These are phyloP conservation scores for Mesoligia furuncula DNA, from an alignment of 2,888 invertebrate genomes.

Conservation along the genomic window DNA sequence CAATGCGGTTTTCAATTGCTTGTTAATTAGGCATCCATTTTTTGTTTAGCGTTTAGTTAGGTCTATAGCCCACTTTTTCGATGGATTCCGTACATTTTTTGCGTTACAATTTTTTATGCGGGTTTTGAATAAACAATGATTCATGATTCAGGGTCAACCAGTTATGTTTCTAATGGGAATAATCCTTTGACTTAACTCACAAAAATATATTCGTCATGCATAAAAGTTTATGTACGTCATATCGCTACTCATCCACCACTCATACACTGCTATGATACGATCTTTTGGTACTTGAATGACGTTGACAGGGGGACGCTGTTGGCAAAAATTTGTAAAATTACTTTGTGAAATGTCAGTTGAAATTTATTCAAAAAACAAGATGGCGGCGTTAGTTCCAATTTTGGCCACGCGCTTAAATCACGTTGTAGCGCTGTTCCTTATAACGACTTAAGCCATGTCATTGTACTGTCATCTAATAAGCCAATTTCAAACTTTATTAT, in stretches of 20 bases:
- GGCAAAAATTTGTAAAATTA: background rate
- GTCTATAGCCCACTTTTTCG: constrained; percentile 3
- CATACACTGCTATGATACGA: background rate
- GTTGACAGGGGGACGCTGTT: background rate
- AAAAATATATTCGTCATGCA: background rate
- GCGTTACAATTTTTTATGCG: background rate
- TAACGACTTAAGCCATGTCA: constrained; percentile 6
- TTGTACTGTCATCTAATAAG: constrained; percentile 18
- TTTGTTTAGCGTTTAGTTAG: constrained; percentile 11
- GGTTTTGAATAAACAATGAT: constrained; percentile 33
- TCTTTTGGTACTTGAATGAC: background rate
- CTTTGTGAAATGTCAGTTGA: background rate
- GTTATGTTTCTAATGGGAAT: constrained; percentile 9
- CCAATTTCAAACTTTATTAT: constrained; percentile 16
- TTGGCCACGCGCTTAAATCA: background rate
- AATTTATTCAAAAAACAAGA: background rate
- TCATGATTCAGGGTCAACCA: constrained; percentile 27
- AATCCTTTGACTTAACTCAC: background rate
- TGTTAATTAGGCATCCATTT: background rate
- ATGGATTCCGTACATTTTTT: constrained; percentile 20
- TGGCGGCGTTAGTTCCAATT: background rate
- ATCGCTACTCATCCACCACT: background rate
- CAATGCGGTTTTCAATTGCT: constrained; percentile 10
- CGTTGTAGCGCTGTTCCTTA: too few relatives aligned
- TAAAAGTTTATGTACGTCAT: background rate